These are phyloP conservation scores for Prietella phreatophila DNA, from an alignment of 2,113 vertebrate species.

Conservation along the genomic window DNA sequence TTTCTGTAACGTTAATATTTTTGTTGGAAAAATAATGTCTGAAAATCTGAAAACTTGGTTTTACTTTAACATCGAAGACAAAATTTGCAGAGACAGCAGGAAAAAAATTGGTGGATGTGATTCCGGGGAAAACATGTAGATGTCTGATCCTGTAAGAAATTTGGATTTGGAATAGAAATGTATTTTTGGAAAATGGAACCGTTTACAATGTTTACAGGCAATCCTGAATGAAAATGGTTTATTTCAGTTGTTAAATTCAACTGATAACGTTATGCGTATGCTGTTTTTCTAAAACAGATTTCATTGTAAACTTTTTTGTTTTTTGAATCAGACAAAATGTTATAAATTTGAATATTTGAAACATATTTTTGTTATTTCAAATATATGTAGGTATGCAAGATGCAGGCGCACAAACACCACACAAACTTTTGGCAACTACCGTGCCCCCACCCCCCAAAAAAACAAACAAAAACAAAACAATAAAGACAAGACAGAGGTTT, in stretches of 20 bases:
- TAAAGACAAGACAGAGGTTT: conserved; percentile 2
- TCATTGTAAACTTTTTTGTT: neutral
- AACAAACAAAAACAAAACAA: neutral
- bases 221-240: neutral
- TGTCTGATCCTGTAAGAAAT: neutral
- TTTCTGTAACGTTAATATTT: neutral
- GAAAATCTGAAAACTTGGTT: neutral
- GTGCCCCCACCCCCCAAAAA: neutral
- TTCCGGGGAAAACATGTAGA: neutral
- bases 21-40: neutral
- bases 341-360: neutral
- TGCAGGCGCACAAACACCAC: neutral
- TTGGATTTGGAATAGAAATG: neutral
- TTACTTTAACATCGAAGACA: neutral
- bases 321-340: neutral
- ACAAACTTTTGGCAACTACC: neutral
- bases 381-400: neutral
- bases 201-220: neutral
- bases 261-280: neutral
- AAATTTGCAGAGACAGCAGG: neutral
- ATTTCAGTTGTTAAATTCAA: neutral
- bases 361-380: neutral
- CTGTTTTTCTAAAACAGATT: no score
- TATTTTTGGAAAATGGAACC: neutral
- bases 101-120: neutral